A percentile compares a stretch with the other conserved stretches of the same genome.
Conservation (phyloP, 2,797 vertebrate genomes). For the Dicrostonyx torquatus region DNA sequence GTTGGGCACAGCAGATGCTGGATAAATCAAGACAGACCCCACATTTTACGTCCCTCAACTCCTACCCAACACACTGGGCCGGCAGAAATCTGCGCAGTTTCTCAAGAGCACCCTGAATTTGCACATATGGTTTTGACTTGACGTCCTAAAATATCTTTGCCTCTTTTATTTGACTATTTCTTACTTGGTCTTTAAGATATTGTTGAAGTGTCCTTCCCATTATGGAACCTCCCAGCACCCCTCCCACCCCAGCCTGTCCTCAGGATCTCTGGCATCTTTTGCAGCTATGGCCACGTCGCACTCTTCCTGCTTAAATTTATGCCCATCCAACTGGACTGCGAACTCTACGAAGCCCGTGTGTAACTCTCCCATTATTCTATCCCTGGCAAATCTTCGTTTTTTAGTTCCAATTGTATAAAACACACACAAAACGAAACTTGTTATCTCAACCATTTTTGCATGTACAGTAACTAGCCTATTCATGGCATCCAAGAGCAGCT, state of each 20-base stretch:
- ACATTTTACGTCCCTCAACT: not conserved
- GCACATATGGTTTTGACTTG: conserved; percentile 38
- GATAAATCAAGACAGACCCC: conserved; percentile 39
- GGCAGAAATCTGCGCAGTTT: conserved; percentile 22
- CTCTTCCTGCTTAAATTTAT: not conserved
- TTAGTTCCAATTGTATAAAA: conserved; percentile 4
- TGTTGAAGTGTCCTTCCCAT: not conserved
- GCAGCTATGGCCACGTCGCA: rapidly evolving
- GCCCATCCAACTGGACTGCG: not conserved
- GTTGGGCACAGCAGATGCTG: conserved; percentile 15
- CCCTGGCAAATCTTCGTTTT: not conserved
- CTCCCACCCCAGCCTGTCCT: not conserved
- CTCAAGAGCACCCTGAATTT: conserved; percentile 8
- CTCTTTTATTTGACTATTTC: conserved; percentile 37
- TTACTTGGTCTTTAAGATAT: conserved; percentile 1
- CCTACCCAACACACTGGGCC: conserved; percentile 2
- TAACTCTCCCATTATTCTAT: not conserved
- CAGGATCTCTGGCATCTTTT: not conserved
- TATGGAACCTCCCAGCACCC: not conserved
- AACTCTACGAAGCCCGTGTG: not conserved
- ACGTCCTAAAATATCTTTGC: conserved; percentile 24
- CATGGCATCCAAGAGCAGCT: too few relatives aligned
- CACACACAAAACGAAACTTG: not conserved
- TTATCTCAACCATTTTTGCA: not conserved
- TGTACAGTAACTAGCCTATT: not conserved